phyloP scores from a whole-genome alignment of 2,888 invertebrate genomes.

The Platycheirus albimanus region DNA sequence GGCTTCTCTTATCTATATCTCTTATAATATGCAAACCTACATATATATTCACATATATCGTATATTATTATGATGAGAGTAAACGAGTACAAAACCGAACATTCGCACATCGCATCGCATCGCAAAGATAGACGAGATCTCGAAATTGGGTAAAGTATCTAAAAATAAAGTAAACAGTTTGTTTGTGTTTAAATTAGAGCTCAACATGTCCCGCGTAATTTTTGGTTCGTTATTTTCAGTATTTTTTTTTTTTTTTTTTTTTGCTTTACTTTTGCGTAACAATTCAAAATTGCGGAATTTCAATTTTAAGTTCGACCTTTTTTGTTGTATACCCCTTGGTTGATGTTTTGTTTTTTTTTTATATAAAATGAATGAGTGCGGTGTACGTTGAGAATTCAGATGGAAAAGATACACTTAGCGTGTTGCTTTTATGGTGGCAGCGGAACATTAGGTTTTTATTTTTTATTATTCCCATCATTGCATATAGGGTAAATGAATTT shows the following conservation, averaged over 20 bases:
- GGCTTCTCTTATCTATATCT: constrained; percentile 49
- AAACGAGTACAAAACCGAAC: neutral
- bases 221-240: constrained; percentile 18
- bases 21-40: constrained; percentile 19
- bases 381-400: constrained; percentile 23
- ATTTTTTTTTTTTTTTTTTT: constrained; percentile 11
- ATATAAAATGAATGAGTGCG: constrained; percentile 53
- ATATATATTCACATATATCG: constrained; percentile 4
- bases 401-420: constrained; percentile 32
- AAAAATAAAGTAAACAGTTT: constrained; percentile 71
- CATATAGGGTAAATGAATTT: constrained; percentile 16
- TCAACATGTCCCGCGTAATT: constrained; percentile 67
- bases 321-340: too few relatives aligned
- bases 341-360: constrained; percentile 26
- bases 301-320: constrained; percentile 37
- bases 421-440: constrained; percentile 30
- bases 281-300: constrained; percentile 66
- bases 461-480: neutral
- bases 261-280: constrained; percentile 53
- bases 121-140: constrained; percentile 32
- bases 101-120: neutral
- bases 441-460: constrained; percentile 38
- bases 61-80: constrained; percentile 4
- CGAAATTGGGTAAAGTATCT: constrained; percentile 67
- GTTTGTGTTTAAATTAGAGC: constrained; percentile 72